Percentiles rank a stretch among this genome's conserved stretches.
Evolutionary conservation across 1,140 invertebrate species (phyloP).

Genomic region (Diplogasteroides magnus): DNA sequence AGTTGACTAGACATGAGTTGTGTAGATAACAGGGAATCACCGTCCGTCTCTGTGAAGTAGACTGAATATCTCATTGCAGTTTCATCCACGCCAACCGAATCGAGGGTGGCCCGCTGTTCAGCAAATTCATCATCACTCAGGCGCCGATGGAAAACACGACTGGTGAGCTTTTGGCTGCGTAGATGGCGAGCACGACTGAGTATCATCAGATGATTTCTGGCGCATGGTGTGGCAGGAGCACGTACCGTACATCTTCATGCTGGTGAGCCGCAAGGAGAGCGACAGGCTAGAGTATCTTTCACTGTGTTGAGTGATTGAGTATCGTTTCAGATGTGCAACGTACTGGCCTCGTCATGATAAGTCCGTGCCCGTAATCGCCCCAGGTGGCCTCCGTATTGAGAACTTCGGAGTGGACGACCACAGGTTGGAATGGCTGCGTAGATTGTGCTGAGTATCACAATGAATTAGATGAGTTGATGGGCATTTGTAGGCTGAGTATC

Average conservation of each 20-base stretch:
- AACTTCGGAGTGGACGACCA: constrained; percentile 34
- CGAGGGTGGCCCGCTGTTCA: constrained; percentile 41
- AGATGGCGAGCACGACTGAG: too few relatives aligned
- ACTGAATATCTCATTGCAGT: constrained; percentile 9
- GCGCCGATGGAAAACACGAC: background rate
- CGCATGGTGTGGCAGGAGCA: constrained; percentile 61
- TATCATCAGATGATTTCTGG: constrained; percentile 61
- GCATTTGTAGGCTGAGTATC: too few relatives aligned
- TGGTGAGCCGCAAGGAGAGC: constrained; percentile 48
- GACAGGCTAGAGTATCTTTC: too few relatives aligned
- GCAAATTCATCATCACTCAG: constrained; percentile 56
- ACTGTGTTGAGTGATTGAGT: too few relatives aligned
- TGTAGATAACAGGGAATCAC: too few relatives aligned
- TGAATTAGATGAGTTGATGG: too few relatives aligned
- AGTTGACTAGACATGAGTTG: too few relatives aligned
- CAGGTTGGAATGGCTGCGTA: too few relatives aligned
- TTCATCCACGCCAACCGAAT: constrained; percentile 51
- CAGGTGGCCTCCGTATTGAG: constrained; percentile 28
- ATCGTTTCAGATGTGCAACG: constrained; percentile 22
- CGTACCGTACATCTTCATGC: constrained; percentile 59
- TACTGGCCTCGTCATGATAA: constrained; percentile 40
- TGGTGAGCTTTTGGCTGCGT: too few relatives aligned
- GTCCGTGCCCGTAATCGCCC: background rate
- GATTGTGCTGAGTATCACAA: too few relatives aligned
- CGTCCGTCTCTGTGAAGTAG: too few relatives aligned